A percentile compares a stretch with the other conserved stretches of the same genome.
These are phyloP conservation scores for Orthosia incerta DNA, from an alignment of 2,888 invertebrate genomes.

Conservation along the genomic window DNA sequence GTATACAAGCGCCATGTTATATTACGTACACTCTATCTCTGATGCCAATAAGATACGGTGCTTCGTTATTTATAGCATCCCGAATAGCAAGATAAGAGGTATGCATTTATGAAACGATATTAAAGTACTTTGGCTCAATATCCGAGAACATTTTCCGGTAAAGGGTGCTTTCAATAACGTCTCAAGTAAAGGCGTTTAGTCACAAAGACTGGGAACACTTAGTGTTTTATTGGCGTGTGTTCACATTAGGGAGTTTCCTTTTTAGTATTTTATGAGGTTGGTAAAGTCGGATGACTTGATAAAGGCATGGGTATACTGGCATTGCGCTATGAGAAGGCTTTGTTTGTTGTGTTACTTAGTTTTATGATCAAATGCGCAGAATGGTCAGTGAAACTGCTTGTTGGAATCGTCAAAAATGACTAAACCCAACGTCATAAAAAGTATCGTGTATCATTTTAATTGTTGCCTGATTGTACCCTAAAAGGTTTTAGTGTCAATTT, in stretches of 20 bases:
- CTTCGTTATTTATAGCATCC: conserved; percentile 9
- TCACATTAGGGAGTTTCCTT: conserved; percentile 69
- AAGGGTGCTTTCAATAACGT: conserved; percentile 37
- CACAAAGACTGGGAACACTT: conserved; percentile 49
- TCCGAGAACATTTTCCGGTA: conserved; percentile 36
- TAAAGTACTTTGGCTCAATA: conserved; percentile 46
- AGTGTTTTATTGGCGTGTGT: conserved; percentile 67
- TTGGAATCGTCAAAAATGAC: not conserved
- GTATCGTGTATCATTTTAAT: not conserved
- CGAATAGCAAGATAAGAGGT: conserved; percentile 24
- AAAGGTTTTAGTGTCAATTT: not conserved
- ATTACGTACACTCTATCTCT: too few relatives aligned
- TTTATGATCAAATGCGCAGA: not conserved
- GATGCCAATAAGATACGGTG: not conserved
- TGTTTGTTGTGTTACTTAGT: not conserved
- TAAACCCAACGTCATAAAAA: not conserved
- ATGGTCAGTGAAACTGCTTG: too few relatives aligned
- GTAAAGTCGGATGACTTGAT: conserved; percentile 78
- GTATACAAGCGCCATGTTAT: too few relatives aligned
- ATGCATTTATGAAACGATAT: conserved; percentile 50
- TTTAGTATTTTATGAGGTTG: conserved; percentile 74
- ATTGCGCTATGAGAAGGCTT: not conserved
- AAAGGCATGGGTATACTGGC: conserved; percentile 56
- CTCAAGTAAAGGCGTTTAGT: conserved; percentile 24
- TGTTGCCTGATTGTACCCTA: not conserved